Evolutionary conservation across 2,888 invertebrate genomes (phyloP).

Genomic region (Syritta pipiens): DNA sequence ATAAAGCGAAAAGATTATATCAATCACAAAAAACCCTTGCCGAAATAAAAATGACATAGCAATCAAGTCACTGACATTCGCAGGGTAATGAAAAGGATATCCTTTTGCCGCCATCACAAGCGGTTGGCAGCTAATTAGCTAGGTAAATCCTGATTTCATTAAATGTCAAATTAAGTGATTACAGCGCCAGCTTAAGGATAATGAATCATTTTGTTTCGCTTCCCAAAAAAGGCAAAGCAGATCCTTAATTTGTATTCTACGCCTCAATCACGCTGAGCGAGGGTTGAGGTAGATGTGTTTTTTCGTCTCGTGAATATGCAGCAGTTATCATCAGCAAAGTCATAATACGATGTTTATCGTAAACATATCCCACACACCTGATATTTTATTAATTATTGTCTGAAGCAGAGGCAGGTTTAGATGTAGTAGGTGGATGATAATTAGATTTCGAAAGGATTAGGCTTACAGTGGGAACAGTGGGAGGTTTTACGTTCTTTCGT

Average conservation of each 20-base stretch:
- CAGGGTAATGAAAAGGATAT: not conserved
- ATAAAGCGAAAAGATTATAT: too few species aligned
- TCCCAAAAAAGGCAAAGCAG: not conserved
- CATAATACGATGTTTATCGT: constrained; percentile 26
- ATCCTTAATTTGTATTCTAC: constrained; percentile 49
- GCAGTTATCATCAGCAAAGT: constrained; percentile 16
- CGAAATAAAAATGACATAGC: not conserved
- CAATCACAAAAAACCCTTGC: too few species aligned
- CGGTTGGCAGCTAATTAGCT: constrained; percentile 58
- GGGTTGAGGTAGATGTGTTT: not conserved
- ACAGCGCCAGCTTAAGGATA: constrained; percentile 57
- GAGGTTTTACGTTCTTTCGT: not conserved
- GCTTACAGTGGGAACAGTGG: not conserved
- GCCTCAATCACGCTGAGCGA: constrained; percentile 4
- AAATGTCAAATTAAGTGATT: constrained; percentile 66
- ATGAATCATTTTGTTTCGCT: constrained; percentile 37
- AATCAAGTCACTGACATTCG: not conserved
- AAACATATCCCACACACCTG: constrained; percentile 48
- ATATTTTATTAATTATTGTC: constrained; percentile 58
- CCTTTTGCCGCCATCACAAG: not conserved
- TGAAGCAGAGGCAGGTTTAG: not conserved
- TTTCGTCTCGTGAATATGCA: constrained; percentile 3
- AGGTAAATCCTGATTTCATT: constrained; percentile 64
- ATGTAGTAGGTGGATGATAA: constrained; percentile 19
- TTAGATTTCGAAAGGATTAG: constrained; percentile 11